Evolutionary conservation across 2,797 vertebrate species (phyloP).

Genomic region (Delichon dasypus): DNA sequence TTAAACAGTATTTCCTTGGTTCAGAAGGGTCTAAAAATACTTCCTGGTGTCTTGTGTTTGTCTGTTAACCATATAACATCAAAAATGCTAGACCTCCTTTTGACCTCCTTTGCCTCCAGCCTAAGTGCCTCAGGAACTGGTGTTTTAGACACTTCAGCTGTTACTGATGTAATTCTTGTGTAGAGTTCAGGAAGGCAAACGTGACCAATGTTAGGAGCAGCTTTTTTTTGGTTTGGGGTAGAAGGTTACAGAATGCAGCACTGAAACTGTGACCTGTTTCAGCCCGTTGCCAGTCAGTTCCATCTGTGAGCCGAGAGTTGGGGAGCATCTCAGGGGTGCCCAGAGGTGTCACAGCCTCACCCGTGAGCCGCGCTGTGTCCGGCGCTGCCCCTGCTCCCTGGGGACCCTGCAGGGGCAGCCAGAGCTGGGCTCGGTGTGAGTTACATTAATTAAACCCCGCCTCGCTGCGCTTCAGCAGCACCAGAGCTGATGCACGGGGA

Average conservation of each 20-base stretch:
- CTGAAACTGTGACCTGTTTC: not conserved
- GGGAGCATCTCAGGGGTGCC: not conserved
- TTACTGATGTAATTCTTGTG: not conserved
- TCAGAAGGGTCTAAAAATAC: not conserved
- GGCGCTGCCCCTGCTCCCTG: not conserved
- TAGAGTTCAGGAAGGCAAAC: not conserved
- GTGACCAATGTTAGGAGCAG: not conserved
- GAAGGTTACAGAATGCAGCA: rapidly evolving
- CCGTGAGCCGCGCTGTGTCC: not conserved
- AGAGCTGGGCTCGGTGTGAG: not conserved
- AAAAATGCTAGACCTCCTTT: not conserved
- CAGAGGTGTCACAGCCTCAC: not conserved
- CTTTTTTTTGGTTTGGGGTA: not conserved
- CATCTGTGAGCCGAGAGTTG: not conserved
- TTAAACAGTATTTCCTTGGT: not conserved
- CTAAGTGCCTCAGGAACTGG: not conserved
- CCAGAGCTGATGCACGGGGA: not conserved
- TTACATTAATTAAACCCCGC: rapidly evolving
- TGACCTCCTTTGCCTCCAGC: not conserved
- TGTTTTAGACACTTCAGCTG: not conserved
- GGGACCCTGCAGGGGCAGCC: not conserved
- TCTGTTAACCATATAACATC: not conserved
- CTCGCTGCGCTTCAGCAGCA: not conserved
- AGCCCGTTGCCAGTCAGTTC: rapidly evolving
- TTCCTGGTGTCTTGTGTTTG: not conserved